Base-by-base conservation (phyloP, 2,888 invertebrate species). In the Zhengitettix transpicula region DNA sequence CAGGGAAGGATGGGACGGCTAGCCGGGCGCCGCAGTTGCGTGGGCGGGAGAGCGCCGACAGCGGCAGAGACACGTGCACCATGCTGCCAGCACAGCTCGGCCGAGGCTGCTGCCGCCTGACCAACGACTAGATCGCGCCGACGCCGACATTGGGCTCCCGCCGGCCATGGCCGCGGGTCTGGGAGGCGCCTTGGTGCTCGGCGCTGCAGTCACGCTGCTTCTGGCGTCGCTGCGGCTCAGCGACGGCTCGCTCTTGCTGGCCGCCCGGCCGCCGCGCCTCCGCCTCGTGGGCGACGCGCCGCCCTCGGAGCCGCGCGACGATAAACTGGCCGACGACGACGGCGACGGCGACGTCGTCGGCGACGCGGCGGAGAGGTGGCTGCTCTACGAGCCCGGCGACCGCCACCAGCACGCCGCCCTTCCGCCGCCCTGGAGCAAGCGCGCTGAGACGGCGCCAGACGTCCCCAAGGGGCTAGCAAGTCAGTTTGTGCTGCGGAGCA, bases 401-500 rank as follows among this genome's bases (percentile, higher is more conserved):
- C 28, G 28, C 28, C 28, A 28, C 28, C 28, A 28, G 28, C 28
- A 28, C 28, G 28, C 28, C 28, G 12, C 52, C 56, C 44, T 47
- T 10, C 28, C 57, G 47, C 56, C 52, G 47, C 28, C 57, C 42
- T 55, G 60, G 16, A 52, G n/a, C 55, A 52, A 52, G 47, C 52
- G 42, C 28, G 56, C 56, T 15, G 44, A n/a, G n/a, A 11, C 53
- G 2, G 42, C 57, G 1, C 56, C 59, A 14, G 62, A 52, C 40
- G 17, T 61, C 41, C 55, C 55, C 60, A 62, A 78, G 59, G 80
- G 80, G 67, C 77, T 84, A 67, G 84, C 84, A 57, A 84, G 81
- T 69, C 88, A 88, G 73, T 80, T 88, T 75, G 86, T 89, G 85
- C 75, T 87, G 69, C 80, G 87, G 67, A 83, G 86, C 61, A 81